These are phyloP conservation scores for Dolichoris vasculosae DNA, from an alignment of 1,140 invertebrate genomes.

Conservation along the genomic window DNA sequence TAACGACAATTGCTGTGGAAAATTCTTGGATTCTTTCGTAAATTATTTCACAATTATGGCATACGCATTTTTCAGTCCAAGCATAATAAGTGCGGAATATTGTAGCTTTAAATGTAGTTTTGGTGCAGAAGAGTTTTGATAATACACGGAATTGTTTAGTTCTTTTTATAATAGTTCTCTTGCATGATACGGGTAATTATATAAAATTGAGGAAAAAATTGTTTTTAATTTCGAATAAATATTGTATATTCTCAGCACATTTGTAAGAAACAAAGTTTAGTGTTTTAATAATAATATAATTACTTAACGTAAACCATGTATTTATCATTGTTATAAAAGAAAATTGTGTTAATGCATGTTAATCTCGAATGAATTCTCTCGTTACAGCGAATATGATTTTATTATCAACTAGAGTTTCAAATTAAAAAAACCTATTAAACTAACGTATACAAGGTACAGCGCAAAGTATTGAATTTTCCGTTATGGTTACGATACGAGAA, in stretches of 20 bases:
- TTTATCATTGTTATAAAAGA: too few species aligned
- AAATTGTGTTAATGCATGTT: too few species aligned
- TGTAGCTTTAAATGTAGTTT: not conserved
- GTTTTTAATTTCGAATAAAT: not conserved
- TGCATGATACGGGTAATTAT: not conserved
- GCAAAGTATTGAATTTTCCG: too few species aligned
- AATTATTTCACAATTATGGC: constrained; percentile 35
- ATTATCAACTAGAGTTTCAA: too few species aligned
- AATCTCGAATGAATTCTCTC: too few species aligned
- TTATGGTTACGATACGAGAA: too few species aligned
- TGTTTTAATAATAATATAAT: too few species aligned
- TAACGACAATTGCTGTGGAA: constrained; percentile 7
- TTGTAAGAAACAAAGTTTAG: too few species aligned
- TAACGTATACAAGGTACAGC: too few species aligned
- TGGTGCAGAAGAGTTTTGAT: not conserved
- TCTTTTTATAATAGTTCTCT: not conserved
- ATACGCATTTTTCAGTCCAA: not conserved
- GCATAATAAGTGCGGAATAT: not conserved
- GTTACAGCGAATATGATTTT: too few species aligned
- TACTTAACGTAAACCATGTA: too few species aligned
- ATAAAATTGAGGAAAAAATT: not conserved
- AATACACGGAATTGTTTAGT: not conserved
- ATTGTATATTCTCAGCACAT: not conserved
- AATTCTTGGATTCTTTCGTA: constrained; percentile 34
- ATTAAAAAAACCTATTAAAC: too few species aligned